Evolutionary conservation across 1,140 invertebrate genomes (phyloP), one percentile per base, ranked within the genome.

Genomic region (Anagrus nilaparvatae): DNA sequence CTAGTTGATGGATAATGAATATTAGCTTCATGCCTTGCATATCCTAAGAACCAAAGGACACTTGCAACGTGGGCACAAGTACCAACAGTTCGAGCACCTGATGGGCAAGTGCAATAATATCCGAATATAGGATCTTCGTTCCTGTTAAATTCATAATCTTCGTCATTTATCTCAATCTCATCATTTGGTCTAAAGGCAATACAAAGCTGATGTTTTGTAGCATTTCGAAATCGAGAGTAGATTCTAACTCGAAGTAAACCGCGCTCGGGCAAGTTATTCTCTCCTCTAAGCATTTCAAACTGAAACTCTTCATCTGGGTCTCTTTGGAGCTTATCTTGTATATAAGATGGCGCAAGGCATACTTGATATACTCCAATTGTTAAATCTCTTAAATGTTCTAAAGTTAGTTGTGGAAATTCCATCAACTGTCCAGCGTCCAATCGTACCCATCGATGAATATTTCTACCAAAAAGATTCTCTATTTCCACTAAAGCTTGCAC

Each of bases 1-100:
- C n/a, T 43, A 6, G 25, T 35, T n/a, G 25, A 30, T 30, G 41
- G 41, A n/a, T 43, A 43, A 20, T 27, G 27, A 29, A 43, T 29
- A 31, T 43, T 43, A 35, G 13, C n/a, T 28, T 35, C 17, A 14
- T 43, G 35, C 38, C 42, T 10, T 37, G 42, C 42, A 17, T 37
- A 18, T 24, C 35, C 42, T 16, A 44, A 21, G 27, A 37, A 44
- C 42, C 42, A 44, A 8, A 33, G 13, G 5, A 41, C 31, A 17
- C 40, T 41, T 14, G 40, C 13, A 17, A 41, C 13, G 4, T 32
- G 29, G 9, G 34, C 34, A 38, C 34, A 44, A 17, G 42, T 32
- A 23, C 42, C 34, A 14, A 44, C 12, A 16, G 42, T 44, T 18
- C 35, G 42, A 28, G 42, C 42, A 4, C 28, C 27, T 6, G 19